Percentiles rank a stretch among this genome's conserved stretches.
Conservation (phyloP, 2,797 vertebrate species). For the Discoglossus pictus region DNA sequence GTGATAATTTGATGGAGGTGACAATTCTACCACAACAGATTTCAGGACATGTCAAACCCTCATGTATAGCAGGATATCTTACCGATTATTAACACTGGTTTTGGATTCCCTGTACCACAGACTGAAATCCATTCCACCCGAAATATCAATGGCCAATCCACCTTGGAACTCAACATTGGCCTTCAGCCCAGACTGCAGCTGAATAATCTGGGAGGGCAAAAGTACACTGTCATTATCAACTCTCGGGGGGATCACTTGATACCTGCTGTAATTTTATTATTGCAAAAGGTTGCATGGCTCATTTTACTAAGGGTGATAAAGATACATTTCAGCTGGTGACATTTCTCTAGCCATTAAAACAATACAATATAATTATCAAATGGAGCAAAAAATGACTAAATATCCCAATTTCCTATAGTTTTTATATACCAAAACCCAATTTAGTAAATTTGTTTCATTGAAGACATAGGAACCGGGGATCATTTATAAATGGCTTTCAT, state of each 20-base stretch:
- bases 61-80: slow-evolving; percentile 11
- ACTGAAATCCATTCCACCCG: slow-evolving; percentile 96
- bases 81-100: slow-evolving; percentile 94
- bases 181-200: slow-evolving; percentile 88
- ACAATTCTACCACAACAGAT: background rate
- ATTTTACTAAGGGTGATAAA: background rate
- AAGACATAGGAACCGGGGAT: too few relatives aligned
- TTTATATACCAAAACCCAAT: too few relatives aligned
- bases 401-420: too few relatives aligned
- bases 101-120: slow-evolving; percentile 98
- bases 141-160: slow-evolving; percentile 92
- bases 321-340: background rate
- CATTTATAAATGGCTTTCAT: too few relatives aligned
- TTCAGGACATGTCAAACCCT: slow-evolving; percentile 3
- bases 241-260: background rate
- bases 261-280: slow-evolving; percentile 6
- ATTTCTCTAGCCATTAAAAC: too few relatives aligned
- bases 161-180: slow-evolving; percentile 84
- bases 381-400: too few relatives aligned
- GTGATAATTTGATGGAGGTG: background rate
- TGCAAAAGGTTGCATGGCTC: slow-evolving; percentile 1
- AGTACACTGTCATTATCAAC: slow-evolving; percentile 18
- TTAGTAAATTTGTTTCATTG: too few relatives aligned
- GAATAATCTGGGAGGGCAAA: slow-evolving; percentile 76
- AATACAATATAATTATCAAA: too few relatives aligned